phyloP scores from a whole-genome alignment of 64 coral and sea anemone species.

The Anthopleura sola region DNA sequence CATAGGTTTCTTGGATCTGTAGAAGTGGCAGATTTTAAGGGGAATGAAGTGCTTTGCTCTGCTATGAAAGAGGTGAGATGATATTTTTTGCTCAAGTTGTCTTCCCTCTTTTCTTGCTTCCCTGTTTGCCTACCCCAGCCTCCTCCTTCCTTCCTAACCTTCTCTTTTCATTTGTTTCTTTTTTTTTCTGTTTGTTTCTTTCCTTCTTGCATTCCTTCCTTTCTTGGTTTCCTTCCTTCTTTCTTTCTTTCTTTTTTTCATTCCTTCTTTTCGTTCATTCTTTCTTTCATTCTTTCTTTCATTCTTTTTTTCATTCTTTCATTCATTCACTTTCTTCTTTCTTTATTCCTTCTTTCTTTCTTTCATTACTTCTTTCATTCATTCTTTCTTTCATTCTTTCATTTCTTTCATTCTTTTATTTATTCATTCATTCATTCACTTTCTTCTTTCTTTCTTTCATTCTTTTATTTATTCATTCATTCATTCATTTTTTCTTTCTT shows the following conservation, averaged over 20 bases:
- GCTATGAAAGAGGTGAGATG: constrained; percentile 85
- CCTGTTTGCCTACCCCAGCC: too few relatives aligned
- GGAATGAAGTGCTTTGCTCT: constrained; percentile 87
- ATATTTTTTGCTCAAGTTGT: background rate
- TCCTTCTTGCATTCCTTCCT: too few relatives aligned
- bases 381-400: background rate
- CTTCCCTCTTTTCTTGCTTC: background rate
- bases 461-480: background rate
- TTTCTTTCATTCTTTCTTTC: too few relatives aligned
- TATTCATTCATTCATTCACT: background rate
- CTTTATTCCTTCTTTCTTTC: background rate
- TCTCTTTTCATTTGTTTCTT: background rate
- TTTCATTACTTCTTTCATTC: background rate
- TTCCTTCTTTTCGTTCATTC: too few relatives aligned
- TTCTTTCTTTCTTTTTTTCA: background rate
- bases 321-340: too few relatives aligned
- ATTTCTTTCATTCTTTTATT: background rate
- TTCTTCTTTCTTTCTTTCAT: background rate
- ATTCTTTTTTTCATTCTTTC: too few relatives aligned
- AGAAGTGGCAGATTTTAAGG: constrained; percentile 88
- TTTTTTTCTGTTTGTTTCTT: too few relatives aligned
- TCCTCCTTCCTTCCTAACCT: too few relatives aligned
- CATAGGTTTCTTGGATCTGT: constrained; percentile 94
- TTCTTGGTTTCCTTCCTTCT: too few relatives aligned
- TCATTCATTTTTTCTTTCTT: background rate